Evolutionary conservation across 1,140 invertebrate species (phyloP).

Genomic region (Bombus ignitus): DNA sequence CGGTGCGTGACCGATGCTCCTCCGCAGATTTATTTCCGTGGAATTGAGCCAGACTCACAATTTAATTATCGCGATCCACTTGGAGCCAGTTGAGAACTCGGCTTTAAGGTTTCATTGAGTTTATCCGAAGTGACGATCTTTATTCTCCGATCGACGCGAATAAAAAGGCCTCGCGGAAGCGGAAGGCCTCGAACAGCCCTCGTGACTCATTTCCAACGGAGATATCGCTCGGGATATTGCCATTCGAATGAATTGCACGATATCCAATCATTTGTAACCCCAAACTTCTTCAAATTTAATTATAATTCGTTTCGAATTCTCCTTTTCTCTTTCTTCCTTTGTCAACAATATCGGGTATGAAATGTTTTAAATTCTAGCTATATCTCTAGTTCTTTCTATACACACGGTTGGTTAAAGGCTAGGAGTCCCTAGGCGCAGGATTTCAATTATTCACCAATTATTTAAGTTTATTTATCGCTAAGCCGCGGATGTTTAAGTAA

Average conservation of each 20-base stretch:
- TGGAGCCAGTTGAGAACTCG: conserved; percentile 25
- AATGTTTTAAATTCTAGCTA: not conserved
- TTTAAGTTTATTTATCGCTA: not conserved
- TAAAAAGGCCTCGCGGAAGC: not conserved
- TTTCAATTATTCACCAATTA: not conserved
- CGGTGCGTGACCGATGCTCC: conserved; percentile 21
- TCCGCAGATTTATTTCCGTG: conserved; percentile 36
- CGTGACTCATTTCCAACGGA: not conserved
- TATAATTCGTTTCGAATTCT: not conserved
- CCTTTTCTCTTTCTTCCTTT: too few relatives aligned
- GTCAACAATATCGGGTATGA: not conserved
- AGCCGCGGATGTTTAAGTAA: not conserved
- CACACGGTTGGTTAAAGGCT: not conserved
- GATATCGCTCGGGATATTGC: not conserved
- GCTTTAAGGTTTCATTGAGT: conserved; percentile 43
- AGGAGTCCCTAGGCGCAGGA: not conserved
- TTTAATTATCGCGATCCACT: conserved; percentile 40
- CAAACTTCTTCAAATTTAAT: not conserved
- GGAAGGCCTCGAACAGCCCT: not conserved
- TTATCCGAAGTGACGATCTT: conserved; percentile 44
- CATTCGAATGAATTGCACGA: not conserved
- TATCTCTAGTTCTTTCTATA: not conserved
- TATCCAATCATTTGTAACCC: not conserved
- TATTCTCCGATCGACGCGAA: conserved; percentile 19
- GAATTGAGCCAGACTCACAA: conserved; percentile 44